A percentile compares a stretch with the other conserved stretches of the same genome.
phyloP scores from a whole-genome alignment of 2,797 vertebrate genomes.

The Myotis planiceps region DNA sequence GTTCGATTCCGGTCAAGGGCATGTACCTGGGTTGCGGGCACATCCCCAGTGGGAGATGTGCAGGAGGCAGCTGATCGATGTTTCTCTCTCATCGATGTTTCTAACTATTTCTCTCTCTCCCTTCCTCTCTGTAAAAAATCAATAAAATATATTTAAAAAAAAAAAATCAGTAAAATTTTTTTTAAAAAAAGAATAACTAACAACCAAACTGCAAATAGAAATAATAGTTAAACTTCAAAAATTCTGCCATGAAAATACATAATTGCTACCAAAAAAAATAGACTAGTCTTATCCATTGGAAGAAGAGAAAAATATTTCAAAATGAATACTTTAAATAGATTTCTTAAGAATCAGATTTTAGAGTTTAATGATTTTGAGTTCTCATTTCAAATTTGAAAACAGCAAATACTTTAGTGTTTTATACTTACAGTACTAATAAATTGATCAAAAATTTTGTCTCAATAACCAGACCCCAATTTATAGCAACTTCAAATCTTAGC shows the following conservation, averaged over 20 bases:
- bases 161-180: no score
- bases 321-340: neutral
- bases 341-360: constrained; percentile 13
- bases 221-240: constrained; percentile 29
- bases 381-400: constrained; percentile 9
- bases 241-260: neutral
- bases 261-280: constrained; percentile 7
- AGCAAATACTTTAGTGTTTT: constrained; percentile 15
- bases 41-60: no score
- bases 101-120: no score
- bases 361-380: constrained; percentile 41
- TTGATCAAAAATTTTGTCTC: neutral
- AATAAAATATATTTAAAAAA: no score
- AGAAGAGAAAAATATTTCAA: constrained; percentile 1
- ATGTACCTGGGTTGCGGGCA: no score
- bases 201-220: constrained; percentile 37
- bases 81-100: no score
- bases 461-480: constrained; percentile 21
- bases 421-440: constrained; percentile 2
- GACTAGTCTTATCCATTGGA: neutral
- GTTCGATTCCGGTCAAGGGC: no score
- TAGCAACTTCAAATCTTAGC: neutral
- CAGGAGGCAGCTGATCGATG: no score
- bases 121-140: no score
- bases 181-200: neutral